Percentiles rank a stretch among this genome's conserved stretches.
phyloP scores from a whole-genome alignment of 1,140 invertebrate genomes.

The Acromyrmex charruanus region DNA sequence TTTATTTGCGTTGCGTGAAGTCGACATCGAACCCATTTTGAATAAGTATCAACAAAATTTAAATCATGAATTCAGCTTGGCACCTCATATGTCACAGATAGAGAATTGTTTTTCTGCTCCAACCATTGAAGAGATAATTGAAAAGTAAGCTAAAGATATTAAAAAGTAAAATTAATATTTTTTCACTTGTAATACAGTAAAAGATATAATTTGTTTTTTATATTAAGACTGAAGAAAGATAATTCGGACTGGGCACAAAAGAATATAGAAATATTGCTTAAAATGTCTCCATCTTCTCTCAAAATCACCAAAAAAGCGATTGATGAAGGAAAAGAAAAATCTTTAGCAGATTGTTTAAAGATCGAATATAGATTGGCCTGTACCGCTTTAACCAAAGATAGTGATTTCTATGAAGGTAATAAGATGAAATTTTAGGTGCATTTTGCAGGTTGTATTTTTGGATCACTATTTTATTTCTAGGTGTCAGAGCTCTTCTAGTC shows the following conservation, averaged over 20 bases:
- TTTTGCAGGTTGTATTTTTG: neutral
- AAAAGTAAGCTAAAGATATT: conserved; percentile 84
- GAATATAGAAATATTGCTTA: conserved; percentile 89
- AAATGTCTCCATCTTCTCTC: conserved; percentile 97
- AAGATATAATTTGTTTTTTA: conserved; percentile 37
- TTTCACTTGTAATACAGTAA: neutral
- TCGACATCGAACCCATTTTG: conserved; percentile 88
- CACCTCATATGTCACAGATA: conserved; percentile 92
- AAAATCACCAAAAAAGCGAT: conserved; percentile 95
- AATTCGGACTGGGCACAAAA: conserved; percentile 88
- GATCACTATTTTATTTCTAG: conserved; percentile 63
- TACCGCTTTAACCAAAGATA: conserved; percentile 88
- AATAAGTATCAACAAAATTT: conserved; percentile 87
- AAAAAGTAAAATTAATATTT: conserved; percentile 7
- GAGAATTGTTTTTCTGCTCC: conserved; percentile 92
- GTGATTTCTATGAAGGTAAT: conserved; percentile 97
- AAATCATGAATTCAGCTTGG: conserved; percentile 91
- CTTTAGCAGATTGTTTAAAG: conserved; percentile 93
- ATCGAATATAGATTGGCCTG: conserved; percentile 96
- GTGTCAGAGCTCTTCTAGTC: conserved; percentile 95
- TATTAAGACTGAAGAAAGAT: conserved; percentile 78
- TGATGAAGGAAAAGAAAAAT: conserved; percentile 91
- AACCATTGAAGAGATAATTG: conserved; percentile 94
- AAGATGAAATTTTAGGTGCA: neutral
- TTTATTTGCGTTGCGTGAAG: conserved; percentile 88